Conservation (phyloP, 2,113 vertebrate genomes). For the Diphyllodes magnificus region DNA sequence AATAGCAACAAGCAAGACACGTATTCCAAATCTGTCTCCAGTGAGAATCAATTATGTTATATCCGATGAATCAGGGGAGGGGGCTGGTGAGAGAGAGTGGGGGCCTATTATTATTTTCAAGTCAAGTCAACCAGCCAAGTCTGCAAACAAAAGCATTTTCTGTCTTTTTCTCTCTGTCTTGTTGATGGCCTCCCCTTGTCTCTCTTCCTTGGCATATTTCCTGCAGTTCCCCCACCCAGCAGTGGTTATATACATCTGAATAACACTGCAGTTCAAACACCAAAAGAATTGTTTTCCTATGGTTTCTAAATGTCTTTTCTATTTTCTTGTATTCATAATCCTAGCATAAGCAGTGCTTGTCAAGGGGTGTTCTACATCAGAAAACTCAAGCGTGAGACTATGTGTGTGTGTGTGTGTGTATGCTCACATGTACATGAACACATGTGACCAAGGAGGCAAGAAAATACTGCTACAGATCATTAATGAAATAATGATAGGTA, state of each 20-base stretch:
- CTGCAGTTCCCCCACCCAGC: neutral
- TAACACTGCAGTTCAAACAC: slow-evolving; percentile 25
- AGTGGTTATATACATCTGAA: slow-evolving; percentile 30
- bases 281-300: slow-evolving; percentile 27
- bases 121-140: slow-evolving; percentile 44
- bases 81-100: neutral
- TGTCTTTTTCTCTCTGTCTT: slow-evolving; percentile 20
- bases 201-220: slow-evolving; percentile 39
- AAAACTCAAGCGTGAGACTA: neutral
- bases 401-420: rapidly evolving
- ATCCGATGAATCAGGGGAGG: neutral
- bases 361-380: neutral
- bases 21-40: slow-evolving; percentile 22
- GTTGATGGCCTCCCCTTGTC: slow-evolving; percentile 2
- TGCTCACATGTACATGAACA: neutral
- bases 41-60: slow-evolving; percentile 34
- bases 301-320: slow-evolving; percentile 19
- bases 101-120: slow-evolving; percentile 47
- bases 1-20: slow-evolving; percentile 19
- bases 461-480: neutral
- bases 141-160: slow-evolving; percentile 55
- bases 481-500: neutral
- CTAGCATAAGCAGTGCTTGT: neutral
- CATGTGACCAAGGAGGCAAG: neutral
- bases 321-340: slow-evolving; percentile 7